Conservation (phyloP, 1,140 invertebrate genomes). For the Drosophila novamexicana region DNA sequence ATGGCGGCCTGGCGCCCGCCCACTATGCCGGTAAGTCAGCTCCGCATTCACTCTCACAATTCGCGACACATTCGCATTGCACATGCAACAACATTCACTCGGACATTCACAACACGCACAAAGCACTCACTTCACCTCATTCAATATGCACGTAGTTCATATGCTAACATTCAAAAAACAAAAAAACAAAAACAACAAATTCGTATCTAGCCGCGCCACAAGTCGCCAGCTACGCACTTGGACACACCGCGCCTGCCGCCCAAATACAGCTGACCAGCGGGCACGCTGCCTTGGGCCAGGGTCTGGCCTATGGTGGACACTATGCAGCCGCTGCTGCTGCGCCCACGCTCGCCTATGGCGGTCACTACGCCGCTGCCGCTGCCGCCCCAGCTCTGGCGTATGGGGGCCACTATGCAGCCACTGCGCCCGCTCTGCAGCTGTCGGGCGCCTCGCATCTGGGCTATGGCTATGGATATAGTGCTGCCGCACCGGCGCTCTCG, state of each 20-base stretch:
- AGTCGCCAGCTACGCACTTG: slow-evolving; percentile 56
- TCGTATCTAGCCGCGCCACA: slow-evolving; percentile 60
- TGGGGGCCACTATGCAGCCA: slow-evolving; percentile 65
- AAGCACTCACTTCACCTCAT: not conserved
- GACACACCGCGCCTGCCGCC: slow-evolving; percentile 68
- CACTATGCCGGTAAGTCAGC: slow-evolving; percentile 64
- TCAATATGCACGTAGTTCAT: slow-evolving; percentile 56
- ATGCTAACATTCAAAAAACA: slow-evolving; percentile 41
- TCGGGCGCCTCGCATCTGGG: slow-evolving; percentile 47
- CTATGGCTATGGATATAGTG: slow-evolving; percentile 53
- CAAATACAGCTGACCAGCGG: slow-evolving; percentile 46
- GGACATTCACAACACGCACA: slow-evolving; percentile 28
- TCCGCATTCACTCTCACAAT: slow-evolving; percentile 9
- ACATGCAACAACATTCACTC: not conserved
- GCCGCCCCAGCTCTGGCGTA: slow-evolving; percentile 49
- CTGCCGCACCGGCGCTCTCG: slow-evolving; percentile 57
- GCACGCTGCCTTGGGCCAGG: slow-evolving; percentile 24
- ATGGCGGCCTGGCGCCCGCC: slow-evolving; percentile 78
- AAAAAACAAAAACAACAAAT: slow-evolving; percentile 18
- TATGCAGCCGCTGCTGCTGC: slow-evolving; percentile 56
- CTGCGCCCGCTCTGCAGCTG: slow-evolving; percentile 70
- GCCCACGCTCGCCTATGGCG: slow-evolving; percentile 55
- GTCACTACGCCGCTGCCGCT: slow-evolving; percentile 45
- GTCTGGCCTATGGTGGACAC: slow-evolving; percentile 47
- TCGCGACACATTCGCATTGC: slow-evolving; percentile 1